phyloP scores from a whole-genome alignment of 1,140 invertebrate species.

The Aphis craccivora region DNA sequence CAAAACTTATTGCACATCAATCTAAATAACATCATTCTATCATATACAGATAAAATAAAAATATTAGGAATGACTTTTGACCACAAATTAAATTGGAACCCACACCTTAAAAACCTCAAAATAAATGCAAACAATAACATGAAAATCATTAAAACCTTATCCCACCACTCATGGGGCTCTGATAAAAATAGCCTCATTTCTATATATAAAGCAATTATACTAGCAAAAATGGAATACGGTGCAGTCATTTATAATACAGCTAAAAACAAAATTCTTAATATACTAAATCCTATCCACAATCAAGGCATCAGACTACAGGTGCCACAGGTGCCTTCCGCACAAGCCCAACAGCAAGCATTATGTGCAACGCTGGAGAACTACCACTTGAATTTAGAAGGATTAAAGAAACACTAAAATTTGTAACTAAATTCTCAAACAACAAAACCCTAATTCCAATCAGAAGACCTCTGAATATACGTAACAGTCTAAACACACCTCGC shows the following conservation, averaged over 20 bases:
- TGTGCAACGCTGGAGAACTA: background rate
- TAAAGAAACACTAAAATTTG: background rate
- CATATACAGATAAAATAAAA: background rate
- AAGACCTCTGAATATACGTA: background rate
- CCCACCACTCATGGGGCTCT: background rate
- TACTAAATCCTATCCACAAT: conserved; percentile 19
- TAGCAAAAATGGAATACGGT: conserved; percentile 10
- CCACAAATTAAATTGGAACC: background rate
- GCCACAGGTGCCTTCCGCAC: background rate
- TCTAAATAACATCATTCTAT: background rate
- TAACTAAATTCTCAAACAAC: background rate
- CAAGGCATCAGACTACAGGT: background rate
- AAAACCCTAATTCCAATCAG: background rate
- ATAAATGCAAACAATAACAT: background rate
- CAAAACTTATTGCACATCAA: background rate
- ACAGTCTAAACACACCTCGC: background rate
- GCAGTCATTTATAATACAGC: background rate
- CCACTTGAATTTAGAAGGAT: conserved; percentile 5
- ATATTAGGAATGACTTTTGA: background rate
- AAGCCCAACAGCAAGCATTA: background rate
- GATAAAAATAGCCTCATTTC: background rate
- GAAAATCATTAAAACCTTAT: conserved; percentile 25
- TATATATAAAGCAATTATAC: conserved; percentile 10
- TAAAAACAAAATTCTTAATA: background rate
- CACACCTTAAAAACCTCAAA: background rate